Conservation (phyloP, 2,113 vertebrate species). For the Prunella himalayana region DNA sequence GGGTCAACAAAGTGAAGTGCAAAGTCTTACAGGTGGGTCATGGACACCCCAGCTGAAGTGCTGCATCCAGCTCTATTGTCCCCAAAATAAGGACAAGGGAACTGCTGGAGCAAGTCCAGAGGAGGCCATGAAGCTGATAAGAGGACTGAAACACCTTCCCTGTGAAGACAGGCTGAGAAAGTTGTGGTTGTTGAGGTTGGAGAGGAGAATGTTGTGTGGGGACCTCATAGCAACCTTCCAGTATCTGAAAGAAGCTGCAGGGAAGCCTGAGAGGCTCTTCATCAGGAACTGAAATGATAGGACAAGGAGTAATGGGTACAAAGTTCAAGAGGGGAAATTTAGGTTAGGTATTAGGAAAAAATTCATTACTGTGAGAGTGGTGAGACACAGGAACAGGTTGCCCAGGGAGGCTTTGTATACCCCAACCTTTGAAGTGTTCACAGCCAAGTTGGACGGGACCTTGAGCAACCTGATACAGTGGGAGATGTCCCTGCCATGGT, state of each 20-base stretch:
- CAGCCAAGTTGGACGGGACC: neutral
- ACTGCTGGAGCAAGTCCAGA: neutral
- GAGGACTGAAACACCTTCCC: too few relatives aligned
- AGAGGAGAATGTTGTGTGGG: neutral
- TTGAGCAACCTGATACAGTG: neutral
- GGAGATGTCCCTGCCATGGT: neutral
- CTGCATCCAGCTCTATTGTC: neutral
- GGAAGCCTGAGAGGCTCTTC: neutral
- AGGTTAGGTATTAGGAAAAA: neutral
- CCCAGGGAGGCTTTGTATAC: neutral
- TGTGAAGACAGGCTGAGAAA: neutral
- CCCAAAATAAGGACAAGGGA: neutral
- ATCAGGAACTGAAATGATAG: neutral
- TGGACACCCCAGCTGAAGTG: neutral
- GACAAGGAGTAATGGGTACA: neutral
- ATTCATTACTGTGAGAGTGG: neutral
- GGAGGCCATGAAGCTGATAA: neutral
- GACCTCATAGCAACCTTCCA: neutral
- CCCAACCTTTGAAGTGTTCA: neutral
- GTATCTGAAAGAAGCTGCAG: neutral
- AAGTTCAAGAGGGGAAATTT: neutral
- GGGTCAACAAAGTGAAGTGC: rapidly evolving
- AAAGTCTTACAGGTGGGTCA: neutral
- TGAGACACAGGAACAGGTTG: neutral
- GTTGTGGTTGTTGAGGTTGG: rapidly evolving